Evolutionary conservation across 2,888 invertebrate species (phyloP), one percentile per base, ranked within the genome.

Genomic region (Macaria liturata): DNA sequence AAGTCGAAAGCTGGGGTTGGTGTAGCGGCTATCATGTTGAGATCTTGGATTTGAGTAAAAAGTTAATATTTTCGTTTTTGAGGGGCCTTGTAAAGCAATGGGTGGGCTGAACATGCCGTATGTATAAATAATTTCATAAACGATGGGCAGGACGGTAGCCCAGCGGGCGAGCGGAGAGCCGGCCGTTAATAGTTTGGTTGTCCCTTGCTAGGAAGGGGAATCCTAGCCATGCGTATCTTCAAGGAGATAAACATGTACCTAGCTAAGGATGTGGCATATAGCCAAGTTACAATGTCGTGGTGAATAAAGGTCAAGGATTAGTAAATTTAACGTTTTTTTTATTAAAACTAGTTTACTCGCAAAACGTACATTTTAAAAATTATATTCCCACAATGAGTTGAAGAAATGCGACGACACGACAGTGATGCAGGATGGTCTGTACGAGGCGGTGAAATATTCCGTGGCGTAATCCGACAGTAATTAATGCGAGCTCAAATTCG

Each of bases 121-220:
- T 77, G 75, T 80, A 83, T 84, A 81, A 82, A 84, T 86, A 86
- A 86, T 86, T 83, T 87, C 86, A 88, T 84, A 84, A 83, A 86
- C 80, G 80, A 72, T 71, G 69, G 70, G 57, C 73, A 75, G 71
- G 75, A 74, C 82, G 80, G 80, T 83, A 80, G 84, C 82, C 67
- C 84, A 84, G 84, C 84, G 79, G 83, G 83, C 79, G 81, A 65
- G 75, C 74, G 66, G 64, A 69, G 61, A 67, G 68, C 59, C 63
- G 66, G 65, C 80, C 82, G 76, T 82, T 81, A 80, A 80, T 82
- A 75, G 76, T 75, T 20, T 61, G 67, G 62, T 55, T 68, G 70
- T 70, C 71, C 70, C 70, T 62, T 57, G 69, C 66, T 69, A 62
- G 65, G 67, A 60, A 67, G 59, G 66, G 65, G 66, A 57, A 57